A percentile compares a stretch with the other conserved stretches of the same genome.
Evolutionary conservation across 2,888 invertebrate genomes (phyloP).

Genomic region (Drosophila antonietae): DNA sequence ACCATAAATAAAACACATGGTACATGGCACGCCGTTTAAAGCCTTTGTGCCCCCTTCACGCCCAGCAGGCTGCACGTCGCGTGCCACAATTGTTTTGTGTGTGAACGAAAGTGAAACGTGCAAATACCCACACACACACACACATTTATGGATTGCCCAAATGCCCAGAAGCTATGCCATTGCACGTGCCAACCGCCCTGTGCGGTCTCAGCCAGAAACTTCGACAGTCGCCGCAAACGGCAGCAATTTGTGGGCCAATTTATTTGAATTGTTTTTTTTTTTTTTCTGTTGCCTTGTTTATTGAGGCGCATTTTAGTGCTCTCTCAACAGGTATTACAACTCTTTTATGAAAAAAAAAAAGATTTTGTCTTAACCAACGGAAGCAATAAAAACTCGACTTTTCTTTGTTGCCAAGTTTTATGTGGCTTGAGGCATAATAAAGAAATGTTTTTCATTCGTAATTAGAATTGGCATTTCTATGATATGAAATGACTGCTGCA

Average conservation of each 20-base stretch:
- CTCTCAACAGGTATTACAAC: conserved; percentile 3
- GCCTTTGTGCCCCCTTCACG: conserved; percentile 1
- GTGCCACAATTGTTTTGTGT: conserved; percentile 42
- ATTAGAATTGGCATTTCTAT: conserved; percentile 4
- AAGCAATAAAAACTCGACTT: conserved; percentile 15
- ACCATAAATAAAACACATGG: conserved; percentile 27
- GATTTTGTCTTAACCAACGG: conserved; percentile 2
- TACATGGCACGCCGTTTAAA: neutral
- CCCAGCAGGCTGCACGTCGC: conserved; percentile 36
- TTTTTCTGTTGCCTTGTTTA: conserved; percentile 17
- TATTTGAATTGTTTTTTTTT: conserved; percentile 21
- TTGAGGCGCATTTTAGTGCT: conserved; percentile 9
- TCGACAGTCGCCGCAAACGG: conserved; percentile 31
- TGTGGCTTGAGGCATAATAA: neutral
- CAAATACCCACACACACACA: conserved; percentile 58
- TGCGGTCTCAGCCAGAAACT: conserved; percentile 30
- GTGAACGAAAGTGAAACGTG: conserved; percentile 72
- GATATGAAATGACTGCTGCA: neutral
- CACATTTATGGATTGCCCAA: conserved; percentile 12
- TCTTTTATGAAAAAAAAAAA: conserved; percentile 2
- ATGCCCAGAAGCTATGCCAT: conserved; percentile 48
- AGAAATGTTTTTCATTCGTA: conserved; percentile 2
- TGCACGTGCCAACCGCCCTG: conserved; percentile 45
- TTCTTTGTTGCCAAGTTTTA: conserved; percentile 15
- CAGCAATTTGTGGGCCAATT: conserved; percentile 34